phyloP scores from a whole-genome alignment of 2,797 vertebrate species.

The Meriones psammophilus region DNA sequence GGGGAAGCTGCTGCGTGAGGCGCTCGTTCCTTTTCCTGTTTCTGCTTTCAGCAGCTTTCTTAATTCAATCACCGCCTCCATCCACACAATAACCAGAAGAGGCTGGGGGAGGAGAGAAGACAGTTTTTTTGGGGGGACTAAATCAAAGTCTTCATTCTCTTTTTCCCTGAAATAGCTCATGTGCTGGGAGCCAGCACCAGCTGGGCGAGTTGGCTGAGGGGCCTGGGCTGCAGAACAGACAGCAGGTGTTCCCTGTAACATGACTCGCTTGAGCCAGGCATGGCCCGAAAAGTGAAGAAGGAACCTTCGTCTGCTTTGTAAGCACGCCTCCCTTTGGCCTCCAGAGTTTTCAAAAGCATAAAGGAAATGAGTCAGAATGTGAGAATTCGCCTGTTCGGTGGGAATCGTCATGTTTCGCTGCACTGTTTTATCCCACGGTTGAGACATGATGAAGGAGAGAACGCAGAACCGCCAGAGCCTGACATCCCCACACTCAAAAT shows the following conservation, averaged over 20 bases:
- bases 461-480: constrained; percentile 76
- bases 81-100: constrained; percentile 67
- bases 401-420: constrained; percentile 87
- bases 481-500: constrained; percentile 76
- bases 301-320: constrained; percentile 85
- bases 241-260: constrained; percentile 88
- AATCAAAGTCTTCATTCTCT: constrained; percentile 72
- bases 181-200: constrained; percentile 45
- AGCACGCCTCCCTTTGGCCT: constrained; percentile 84
- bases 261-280: constrained; percentile 81
- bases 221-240: constrained; percentile 66
- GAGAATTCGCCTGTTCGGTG: constrained; percentile 87
- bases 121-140: not conserved
- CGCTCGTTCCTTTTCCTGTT: constrained; percentile 48
- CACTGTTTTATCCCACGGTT: constrained; percentile 86
- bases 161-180: constrained; percentile 40
- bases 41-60: constrained; percentile 81
- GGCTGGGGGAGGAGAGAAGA: constrained; percentile 57
- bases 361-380: constrained; percentile 89
- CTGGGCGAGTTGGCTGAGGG: constrained; percentile 43
- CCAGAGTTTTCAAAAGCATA: constrained; percentile 83
- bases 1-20: not conserved
- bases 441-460: constrained; percentile 75
- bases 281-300: constrained; percentile 77
- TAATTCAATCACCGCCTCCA: constrained; percentile 81